These are phyloP conservation scores for Metopolophium dirhodum DNA, from an alignment of 1,140 invertebrate species.

Conservation along the genomic window DNA sequence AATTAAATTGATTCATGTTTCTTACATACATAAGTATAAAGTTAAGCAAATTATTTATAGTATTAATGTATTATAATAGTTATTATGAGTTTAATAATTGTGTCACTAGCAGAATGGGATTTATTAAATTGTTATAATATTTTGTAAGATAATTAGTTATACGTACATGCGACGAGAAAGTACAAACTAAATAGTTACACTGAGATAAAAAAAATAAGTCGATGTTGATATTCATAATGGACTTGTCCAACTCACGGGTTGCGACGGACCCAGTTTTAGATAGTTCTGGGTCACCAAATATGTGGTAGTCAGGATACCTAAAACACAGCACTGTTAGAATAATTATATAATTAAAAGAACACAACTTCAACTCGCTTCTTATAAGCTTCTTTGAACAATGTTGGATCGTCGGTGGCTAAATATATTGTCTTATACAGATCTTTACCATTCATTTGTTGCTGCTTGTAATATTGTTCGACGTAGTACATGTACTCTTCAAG, in stretches of 20 bases:
- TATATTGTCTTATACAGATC: slow-evolving; percentile 75
- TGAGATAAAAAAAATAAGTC: slow-evolving; percentile 89
- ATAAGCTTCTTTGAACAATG: slow-evolving; percentile 67
- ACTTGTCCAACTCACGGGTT: slow-evolving; percentile 85
- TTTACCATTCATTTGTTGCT: slow-evolving; percentile 69
- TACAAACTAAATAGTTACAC: slow-evolving; percentile 90
- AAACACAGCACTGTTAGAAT: slow-evolving; percentile 40
- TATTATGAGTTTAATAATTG: background rate
- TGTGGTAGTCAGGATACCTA: slow-evolving; percentile 85
- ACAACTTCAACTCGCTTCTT: slow-evolving; percentile 62
- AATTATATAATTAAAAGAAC: background rate
- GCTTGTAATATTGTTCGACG: slow-evolving; percentile 86
- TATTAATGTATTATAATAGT: background rate
- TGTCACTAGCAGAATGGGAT: background rate
- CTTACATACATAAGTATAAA: background rate
- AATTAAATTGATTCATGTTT: background rate
- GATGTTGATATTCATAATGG: slow-evolving; percentile 87
- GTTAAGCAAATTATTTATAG: background rate
- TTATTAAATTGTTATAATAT: background rate
- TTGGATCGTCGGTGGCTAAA: slow-evolving; percentile 88
- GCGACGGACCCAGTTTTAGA: slow-evolving; percentile 88
- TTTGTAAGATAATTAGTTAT: background rate
- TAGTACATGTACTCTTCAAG: slow-evolving; percentile 96
- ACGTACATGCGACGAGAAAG: slow-evolving; percentile 91
- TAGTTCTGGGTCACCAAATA: slow-evolving; percentile 85